phyloP scores from a whole-genome alignment of 2,888 invertebrate genomes.

The Xanthostigma xanthostigma region DNA sequence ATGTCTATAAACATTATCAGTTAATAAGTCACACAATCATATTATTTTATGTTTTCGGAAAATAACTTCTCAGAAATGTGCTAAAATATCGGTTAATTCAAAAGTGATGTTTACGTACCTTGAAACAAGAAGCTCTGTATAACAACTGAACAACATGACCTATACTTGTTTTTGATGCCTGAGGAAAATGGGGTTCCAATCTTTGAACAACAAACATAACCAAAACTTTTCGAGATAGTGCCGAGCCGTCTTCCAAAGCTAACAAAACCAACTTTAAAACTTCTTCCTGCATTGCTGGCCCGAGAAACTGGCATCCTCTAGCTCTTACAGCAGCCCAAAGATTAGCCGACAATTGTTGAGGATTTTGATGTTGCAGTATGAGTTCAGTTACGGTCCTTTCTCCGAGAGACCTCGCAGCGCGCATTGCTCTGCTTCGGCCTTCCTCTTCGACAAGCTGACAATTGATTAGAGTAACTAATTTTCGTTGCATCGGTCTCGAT shows the following conservation, averaged over 20 bases:
- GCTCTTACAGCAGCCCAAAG: conserved; percentile 95
- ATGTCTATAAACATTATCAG: not conserved
- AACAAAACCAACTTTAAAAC: conserved; percentile 85
- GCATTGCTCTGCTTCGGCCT: conserved; percentile 59
- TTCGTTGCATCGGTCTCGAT: conserved; percentile 91
- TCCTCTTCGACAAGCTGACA: conserved; percentile 87
- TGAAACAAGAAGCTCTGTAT: conserved; percentile 96
- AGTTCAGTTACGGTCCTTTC: conserved; percentile 90
- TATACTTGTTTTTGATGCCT: conserved; percentile 97
- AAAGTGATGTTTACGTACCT: conserved; percentile 38
- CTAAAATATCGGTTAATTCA: conserved; percentile 1
- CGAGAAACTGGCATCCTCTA: conserved; percentile 94
- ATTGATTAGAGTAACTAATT: conserved; percentile 81
- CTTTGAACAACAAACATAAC: conserved; percentile 98
- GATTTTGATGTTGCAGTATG: conserved; percentile 89
- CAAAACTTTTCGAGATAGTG: conserved; percentile 81
- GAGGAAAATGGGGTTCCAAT: conserved; percentile 86
- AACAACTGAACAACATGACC: conserved; percentile 97
- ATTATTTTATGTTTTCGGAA: not conserved
- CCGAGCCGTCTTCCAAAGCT: conserved; percentile 89
- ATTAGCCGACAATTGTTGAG: conserved; percentile 84
- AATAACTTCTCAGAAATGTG: not conserved
- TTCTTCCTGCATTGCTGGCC: conserved; percentile 99
- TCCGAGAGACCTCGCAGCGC: conserved; percentile 82
- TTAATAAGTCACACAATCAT: too few relatives aligned